Conservation (phyloP, 2,113 vertebrate genomes). For the Stomatorhinus ivindoensis region DNA sequence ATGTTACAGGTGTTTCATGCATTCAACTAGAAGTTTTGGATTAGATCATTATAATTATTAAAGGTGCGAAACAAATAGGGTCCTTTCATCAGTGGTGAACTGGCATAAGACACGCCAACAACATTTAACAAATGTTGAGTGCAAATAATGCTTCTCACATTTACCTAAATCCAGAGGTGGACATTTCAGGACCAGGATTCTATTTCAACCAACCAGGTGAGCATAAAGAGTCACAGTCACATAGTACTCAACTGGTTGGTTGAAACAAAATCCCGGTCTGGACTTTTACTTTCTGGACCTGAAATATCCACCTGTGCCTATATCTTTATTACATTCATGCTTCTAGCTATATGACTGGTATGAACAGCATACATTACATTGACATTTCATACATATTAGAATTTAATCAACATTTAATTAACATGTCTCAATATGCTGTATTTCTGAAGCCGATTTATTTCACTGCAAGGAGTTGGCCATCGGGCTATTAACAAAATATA, state of each 20-base stretch:
- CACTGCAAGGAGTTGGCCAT: background rate
- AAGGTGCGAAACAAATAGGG: background rate
- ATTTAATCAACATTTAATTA: background rate
- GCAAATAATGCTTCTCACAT: background rate
- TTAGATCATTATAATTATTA: background rate
- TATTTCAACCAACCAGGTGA: too few relatives aligned
- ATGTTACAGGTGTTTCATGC: background rate
- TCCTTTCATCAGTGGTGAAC: background rate
- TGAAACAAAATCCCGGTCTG: too few relatives aligned
- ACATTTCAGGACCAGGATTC: too few relatives aligned
- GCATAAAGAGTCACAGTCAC: too few relatives aligned
- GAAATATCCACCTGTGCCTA: background rate
- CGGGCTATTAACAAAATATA: background rate
- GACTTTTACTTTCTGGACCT: too few relatives aligned
- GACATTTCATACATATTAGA: background rate
- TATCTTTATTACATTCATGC: background rate
- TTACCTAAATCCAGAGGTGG: background rate
- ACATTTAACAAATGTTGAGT: background rate
- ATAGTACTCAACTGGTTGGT: too few relatives aligned
- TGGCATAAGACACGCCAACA: background rate
- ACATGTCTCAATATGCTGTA: background rate
- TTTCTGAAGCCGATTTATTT: background rate
- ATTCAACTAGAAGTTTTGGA: background rate
- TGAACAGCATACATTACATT: background rate
- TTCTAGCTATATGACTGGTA: background rate